A percentile compares a stretch with the other conserved stretches of the same genome.
These are phyloP conservation scores for Pygocentrus nattereri DNA, from an alignment of 2,797 vertebrate species.

Conservation along the genomic window DNA sequence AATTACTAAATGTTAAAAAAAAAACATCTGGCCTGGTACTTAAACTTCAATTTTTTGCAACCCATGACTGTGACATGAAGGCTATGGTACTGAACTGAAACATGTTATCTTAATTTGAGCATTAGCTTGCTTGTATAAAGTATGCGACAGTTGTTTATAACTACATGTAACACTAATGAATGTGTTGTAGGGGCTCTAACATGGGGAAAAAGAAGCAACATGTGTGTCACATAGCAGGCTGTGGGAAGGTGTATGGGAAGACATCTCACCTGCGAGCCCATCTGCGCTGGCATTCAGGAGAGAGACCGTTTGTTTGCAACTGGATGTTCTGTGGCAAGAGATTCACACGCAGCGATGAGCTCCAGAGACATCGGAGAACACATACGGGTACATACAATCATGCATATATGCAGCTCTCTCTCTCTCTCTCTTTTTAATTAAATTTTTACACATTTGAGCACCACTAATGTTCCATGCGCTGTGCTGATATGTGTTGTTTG, in stretches of 20 bases:
- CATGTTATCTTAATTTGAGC: neutral
- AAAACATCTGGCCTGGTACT: neutral
- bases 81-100: no score
- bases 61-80: neutral
- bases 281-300: constrained; percentile 98
- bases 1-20: neutral
- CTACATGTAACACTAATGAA: neutral
- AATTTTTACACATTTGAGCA: no score
- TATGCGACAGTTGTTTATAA: neutral
- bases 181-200: constrained; percentile 88
- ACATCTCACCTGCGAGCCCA: constrained; percentile 98
- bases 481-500: no score
- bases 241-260: constrained; percentile 91
- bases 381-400: constrained; percentile 88
- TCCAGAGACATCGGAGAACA: constrained; percentile 97
- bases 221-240: constrained; percentile 96
- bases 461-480: no score
- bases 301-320: constrained; percentile 97
- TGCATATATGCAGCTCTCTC: neutral
- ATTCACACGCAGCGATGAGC: constrained; percentile 98
- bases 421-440: neutral
- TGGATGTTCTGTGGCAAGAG: constrained; percentile 99
- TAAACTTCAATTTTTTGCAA: neutral
- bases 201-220: constrained; percentile 97
- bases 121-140: no score